phyloP scores from a whole-genome alignment of 2,888 invertebrate species.

The Cyaniris semiargus region DNA sequence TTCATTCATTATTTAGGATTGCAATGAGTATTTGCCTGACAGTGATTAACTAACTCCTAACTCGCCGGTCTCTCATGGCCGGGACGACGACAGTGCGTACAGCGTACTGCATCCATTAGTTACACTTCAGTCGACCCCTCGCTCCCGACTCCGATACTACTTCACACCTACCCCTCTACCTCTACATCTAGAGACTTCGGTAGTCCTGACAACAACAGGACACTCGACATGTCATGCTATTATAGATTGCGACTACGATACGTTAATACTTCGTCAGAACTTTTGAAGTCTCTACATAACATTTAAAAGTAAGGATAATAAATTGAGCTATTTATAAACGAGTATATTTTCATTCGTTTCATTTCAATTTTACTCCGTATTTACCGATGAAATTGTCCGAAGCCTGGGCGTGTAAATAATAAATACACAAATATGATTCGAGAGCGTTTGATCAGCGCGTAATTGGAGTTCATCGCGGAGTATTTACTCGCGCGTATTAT shows the following conservation, averaged over 20 bases:
- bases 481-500: conserved; percentile 36
- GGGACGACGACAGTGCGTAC: not conserved
- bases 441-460: conserved; percentile 31
- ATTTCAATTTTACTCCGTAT: not conserved
- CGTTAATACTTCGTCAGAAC: no score
- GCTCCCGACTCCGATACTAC: not conserved
- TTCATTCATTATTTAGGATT: no score
- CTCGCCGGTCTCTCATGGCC: not conserved
- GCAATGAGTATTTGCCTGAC: no score
- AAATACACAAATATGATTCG: conserved; percentile 3
- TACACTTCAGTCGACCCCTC: not conserved
- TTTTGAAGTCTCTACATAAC: no score
- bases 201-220: no score
- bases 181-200: not conserved
- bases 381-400: not conserved
- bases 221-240: no score
- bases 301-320: not conserved
- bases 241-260: no score
- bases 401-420: not conserved
- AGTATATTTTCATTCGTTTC: not conserved
- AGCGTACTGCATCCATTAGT: not conserved
- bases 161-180: not conserved
- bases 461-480: conserved; percentile 30
- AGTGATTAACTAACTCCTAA: not conserved
- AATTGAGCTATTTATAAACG: not conserved